phyloP scores from a whole-genome alignment of 2,113 vertebrate genomes.

The Promerops cafer region DNA sequence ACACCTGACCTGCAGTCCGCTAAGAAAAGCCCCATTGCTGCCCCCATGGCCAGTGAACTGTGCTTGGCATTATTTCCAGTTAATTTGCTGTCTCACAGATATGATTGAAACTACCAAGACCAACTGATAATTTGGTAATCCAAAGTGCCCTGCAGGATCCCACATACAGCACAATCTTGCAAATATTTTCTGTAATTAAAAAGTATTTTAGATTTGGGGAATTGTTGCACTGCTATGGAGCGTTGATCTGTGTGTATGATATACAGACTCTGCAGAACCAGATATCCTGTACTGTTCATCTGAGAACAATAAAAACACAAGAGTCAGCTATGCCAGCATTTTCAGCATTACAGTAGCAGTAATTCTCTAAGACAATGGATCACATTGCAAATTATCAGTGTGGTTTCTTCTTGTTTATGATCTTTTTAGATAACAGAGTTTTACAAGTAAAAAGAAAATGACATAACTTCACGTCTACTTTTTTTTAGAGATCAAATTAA shows the following conservation, averaged over 20 bases:
- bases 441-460: background rate
- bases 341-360: background rate
- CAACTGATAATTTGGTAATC: background rate
- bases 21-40: background rate
- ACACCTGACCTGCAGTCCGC: background rate
- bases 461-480: background rate
- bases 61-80: background rate
- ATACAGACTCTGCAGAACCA: background rate
- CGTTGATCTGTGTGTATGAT: background rate
- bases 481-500: background rate
- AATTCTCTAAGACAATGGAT: background rate
- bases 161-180: background rate
- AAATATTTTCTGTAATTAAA: background rate
- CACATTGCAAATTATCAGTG: background rate
- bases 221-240: background rate
- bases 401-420: background rate
- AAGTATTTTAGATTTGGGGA: background rate
- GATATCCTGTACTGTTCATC: background rate
- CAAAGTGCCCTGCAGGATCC: background rate
- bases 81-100: background rate
- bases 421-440: background rate
- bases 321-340: background rate
- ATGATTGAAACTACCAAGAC: background rate
- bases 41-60: background rate
- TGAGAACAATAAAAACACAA: background rate